These are phyloP conservation scores for Steinernema scapterisci DNA, from an alignment of 2,888 invertebrate species.

Conservation along the genomic window DNA sequence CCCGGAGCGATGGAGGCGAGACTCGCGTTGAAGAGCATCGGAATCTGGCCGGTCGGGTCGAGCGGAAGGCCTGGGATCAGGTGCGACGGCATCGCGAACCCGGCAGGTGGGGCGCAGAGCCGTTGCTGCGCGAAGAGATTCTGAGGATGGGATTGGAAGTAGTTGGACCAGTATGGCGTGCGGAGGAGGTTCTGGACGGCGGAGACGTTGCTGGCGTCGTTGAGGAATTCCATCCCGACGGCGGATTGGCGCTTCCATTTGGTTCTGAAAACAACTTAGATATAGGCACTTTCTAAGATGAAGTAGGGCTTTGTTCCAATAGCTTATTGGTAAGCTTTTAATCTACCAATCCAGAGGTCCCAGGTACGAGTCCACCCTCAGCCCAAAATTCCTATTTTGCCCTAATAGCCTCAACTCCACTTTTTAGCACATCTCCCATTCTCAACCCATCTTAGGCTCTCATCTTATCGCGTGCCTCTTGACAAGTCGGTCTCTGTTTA, in stretches of 20 bases:
- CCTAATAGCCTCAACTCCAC: neutral
- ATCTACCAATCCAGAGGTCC: no score
- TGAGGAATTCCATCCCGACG: conserved; percentile 90
- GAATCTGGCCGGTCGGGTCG: conserved; percentile 21
- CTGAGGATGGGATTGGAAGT: conserved; percentile 40
- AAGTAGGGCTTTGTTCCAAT: no score
- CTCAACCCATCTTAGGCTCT: neutral
- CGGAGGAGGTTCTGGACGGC: conserved; percentile 81
- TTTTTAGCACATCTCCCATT: no score
- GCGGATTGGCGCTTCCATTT: conserved; percentile 99
- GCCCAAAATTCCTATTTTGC: no score
- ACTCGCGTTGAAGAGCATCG: conserved; percentile 22
- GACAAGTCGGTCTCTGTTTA: neutral
- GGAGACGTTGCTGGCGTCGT: conserved; percentile 95
- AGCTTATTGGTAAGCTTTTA: no score
- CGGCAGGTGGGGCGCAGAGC: conserved; percentile 22
- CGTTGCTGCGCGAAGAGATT: conserved; percentile 10
- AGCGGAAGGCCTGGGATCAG: conserved; percentile 17
- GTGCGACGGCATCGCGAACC: conserved; percentile 3
- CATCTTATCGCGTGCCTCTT: conserved; percentile 5
- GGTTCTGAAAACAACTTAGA: conserved; percentile 75
- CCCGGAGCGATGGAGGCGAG: conserved; percentile 10
- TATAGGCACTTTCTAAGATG: neutral
- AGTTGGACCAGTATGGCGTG: conserved; percentile 64
- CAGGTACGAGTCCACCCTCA: no score